Evolutionary conservation across 2,888 invertebrate genomes (phyloP), one percentile per base, ranked within the genome.

Genomic region (Troides aeacus): DNA sequence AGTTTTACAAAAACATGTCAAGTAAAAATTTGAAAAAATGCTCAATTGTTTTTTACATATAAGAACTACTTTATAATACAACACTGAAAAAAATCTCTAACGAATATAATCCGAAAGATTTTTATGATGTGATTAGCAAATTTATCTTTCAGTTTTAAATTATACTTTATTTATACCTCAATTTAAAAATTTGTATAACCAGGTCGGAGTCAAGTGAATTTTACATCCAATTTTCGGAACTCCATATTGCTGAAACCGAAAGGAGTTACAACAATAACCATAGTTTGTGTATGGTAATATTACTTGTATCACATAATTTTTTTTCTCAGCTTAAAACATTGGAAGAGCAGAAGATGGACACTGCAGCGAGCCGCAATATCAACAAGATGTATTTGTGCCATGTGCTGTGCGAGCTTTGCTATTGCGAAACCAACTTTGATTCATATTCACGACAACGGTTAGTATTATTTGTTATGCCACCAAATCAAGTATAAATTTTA

Each of bases 371-470:
- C 64, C 59, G 66, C 64, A 65, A 42, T 36, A 42, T 21, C 21
- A 39, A 17, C 57, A 46, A 57, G 65, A 62, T 69, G 58, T 61
- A 56, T 61, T 46, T 65, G 57, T 15, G 61, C n/a, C 42, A 42
- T 53, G 62, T 68, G 83, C 85, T 86, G 71, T 78, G 85, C 84
- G 82, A 65, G 61, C 66, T 68, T 67, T 75, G 82, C 84, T 70
- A 68, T 72, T 78, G 86, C 86, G 85, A 86, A 81, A 79, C 75
- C 72, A 10, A 74, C 68, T 70, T 73, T 68, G 23, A 68, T n/a
- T 62, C 64, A 18, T 73, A 66, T 56, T 78, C 74, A 75, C 10
- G 67, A 59, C 61, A 81, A 85, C 82, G 81, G 70, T 70, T 62
- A 85, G 84, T 79, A 72, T 68, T 53, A 23, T 64, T 53, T 46